Base-by-base conservation (phyloP, 2,113 vertebrate genomes). In the Loxodonta africana region DNA sequence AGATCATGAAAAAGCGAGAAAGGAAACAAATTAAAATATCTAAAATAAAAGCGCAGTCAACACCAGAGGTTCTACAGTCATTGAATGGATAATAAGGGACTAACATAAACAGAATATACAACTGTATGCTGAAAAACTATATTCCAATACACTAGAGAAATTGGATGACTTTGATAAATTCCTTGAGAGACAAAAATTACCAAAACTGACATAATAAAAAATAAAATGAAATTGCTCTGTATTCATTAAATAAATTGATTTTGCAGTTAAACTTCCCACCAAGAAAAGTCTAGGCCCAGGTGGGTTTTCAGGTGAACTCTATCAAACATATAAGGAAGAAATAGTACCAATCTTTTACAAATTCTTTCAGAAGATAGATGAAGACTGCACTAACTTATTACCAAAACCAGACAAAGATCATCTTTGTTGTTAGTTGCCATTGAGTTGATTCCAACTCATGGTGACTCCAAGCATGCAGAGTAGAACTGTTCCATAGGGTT, bases 241-340 rank as follows among this genome's bases (percentile, higher is more conserved):
- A n/a, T 71, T 88, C 6, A 53, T 51, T 78, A 73, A 87, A 62
- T 83, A 80, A 95, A 17, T 57, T 86, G 46, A 83, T 83, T 83
- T 85, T 37, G 74, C 60, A 86, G 46, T 63, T 95, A 62, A 17
- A 83, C 14, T 80, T 89, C 5, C 21, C 65, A 71, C 17, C 6
- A 69, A 65, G 21, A 87, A 81, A 95, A 92, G 5, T 46, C 51
- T 51, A 73, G 62, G 46, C 2, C 25, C 15, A 80, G 44, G 26
- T 37, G 15, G 2, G 28, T 81, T 93, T 44, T 37, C 51, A 83
- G 20, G 44, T 73, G 33, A 91, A 74, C 67, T 81, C 53, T 85
- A 53, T 67, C 1, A 28, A 94, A 77, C 53, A 57, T 57, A 57
- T 57, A 57, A 57, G 53, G 15, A 57, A 17, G 53, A 57, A 57